Percentiles rank a stretch among this genome's conserved stretches.
Evolutionary conservation across 1,140 invertebrate genomes (phyloP).

Genomic region (Homarus americanus): DNA sequence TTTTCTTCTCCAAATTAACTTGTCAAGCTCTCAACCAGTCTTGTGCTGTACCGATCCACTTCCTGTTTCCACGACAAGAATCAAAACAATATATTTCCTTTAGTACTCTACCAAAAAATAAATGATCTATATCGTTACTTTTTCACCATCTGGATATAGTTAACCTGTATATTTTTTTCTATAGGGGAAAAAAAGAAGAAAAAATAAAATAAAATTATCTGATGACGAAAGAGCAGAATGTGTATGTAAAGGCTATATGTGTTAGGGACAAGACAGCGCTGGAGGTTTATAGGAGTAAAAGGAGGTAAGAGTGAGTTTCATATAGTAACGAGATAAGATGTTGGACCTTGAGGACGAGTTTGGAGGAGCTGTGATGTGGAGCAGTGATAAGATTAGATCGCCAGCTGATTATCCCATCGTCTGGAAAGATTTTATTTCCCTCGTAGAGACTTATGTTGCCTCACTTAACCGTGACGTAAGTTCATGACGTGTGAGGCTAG

Average conservation of each 20-base stretch:
- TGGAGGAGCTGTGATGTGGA: neutral
- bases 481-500: no score
- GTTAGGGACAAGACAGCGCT: neutral
- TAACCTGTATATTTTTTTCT: neutral
- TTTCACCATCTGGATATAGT: neutral
- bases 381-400: slow-evolving; percentile 36
- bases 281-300: neutral
- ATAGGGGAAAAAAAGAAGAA: no score
- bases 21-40: no score
- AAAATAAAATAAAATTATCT: slow-evolving; percentile 9
- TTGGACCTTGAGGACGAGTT: neutral
- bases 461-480: no score
- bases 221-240: neutral
- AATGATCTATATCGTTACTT: neutral
- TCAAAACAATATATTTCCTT: neutral
- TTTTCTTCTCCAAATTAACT: no score
- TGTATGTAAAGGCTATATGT: neutral
- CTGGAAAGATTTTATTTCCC: slow-evolving; percentile 32
- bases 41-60: no score
- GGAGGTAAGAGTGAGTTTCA: neutral
- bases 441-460: neutral
- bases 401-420: slow-evolving; percentile 34
- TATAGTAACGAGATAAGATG: no score
- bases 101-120: no score
- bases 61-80: no score